These are phyloP conservation scores for Dicrurus megarhynchus DNA, from an alignment of 2,113 vertebrate species.

Conservation along the genomic window DNA sequence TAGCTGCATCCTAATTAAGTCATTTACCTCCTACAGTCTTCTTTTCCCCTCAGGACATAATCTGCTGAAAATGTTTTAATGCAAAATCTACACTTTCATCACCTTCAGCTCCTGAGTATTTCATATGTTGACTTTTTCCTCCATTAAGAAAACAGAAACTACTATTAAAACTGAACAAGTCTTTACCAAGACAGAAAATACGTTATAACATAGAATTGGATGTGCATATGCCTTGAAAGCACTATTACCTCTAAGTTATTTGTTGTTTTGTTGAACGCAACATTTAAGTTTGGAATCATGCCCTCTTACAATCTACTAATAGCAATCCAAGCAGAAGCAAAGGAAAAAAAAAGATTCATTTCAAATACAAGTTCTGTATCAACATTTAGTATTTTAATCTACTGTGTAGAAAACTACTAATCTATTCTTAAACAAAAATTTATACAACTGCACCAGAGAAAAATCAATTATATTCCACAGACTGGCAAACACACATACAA, in stretches of 20 bases:
- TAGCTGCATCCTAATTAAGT: conserved; percentile 43
- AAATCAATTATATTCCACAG: not conserved
- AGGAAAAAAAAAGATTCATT: not conserved
- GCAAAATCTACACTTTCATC: not conserved
- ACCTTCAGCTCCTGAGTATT: not conserved
- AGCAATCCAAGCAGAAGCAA: conserved; percentile 4
- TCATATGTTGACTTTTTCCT: not conserved
- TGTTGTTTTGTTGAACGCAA: not conserved
- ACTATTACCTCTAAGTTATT: conserved; percentile 1
- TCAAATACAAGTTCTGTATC: not conserved
- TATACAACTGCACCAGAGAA: not conserved
- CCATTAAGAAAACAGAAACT: conserved; percentile 12
- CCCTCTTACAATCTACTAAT: not conserved
- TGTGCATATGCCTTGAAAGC: not conserved
- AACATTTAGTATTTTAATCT: not conserved
- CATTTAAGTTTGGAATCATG: conserved; percentile 22
- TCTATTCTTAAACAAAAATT: not conserved
- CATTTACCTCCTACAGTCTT: conserved; percentile 30
- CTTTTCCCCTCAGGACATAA: not conserved
- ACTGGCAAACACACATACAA: not conserved
- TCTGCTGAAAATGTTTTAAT: conserved; percentile 4
- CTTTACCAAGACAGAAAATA: not conserved
- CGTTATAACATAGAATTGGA: not conserved
- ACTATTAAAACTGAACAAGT: conserved; percentile 9
- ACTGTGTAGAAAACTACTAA: not conserved